Conservation (phyloP, 2,888 invertebrate species). For the Acronicta leporina region DNA sequence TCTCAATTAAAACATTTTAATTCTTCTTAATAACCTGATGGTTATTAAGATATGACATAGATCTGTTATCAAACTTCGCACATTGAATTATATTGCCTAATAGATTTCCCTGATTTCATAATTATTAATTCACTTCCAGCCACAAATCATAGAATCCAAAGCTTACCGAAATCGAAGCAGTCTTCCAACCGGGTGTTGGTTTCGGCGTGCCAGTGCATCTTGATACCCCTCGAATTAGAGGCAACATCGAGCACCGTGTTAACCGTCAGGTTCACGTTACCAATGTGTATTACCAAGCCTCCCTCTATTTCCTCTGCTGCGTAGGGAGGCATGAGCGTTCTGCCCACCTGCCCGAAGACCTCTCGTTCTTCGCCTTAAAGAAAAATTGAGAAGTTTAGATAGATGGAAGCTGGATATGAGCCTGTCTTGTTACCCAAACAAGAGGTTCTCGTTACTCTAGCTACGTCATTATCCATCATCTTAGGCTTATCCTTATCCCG, state of each 20-base stretch:
- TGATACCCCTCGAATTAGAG: constrained; percentile 71
- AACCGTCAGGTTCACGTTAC: constrained; percentile 71
- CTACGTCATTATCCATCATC: too few relatives aligned
- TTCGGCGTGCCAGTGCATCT: constrained; percentile 74
- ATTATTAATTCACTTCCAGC: too few relatives aligned
- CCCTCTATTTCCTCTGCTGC: constrained; percentile 71
- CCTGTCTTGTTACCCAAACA: too few relatives aligned
- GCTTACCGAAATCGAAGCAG: constrained; percentile 83
- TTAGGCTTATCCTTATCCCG: too few relatives aligned
- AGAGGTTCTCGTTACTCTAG: too few relatives aligned
- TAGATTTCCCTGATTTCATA: too few relatives aligned
- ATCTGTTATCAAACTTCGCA: too few relatives aligned
- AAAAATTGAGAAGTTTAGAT: constrained; percentile 10
- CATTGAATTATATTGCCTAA: too few relatives aligned
- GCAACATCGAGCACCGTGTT: constrained; percentile 69
- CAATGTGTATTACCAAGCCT: constrained; percentile 71
- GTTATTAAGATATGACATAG: too few relatives aligned
- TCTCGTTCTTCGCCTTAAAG: constrained; percentile 63
- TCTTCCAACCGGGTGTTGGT: constrained; percentile 77
- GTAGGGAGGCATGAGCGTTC: constrained; percentile 69
- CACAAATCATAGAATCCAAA: neutral
- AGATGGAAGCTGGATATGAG: too few relatives aligned
- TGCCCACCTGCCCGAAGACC: constrained; percentile 75
- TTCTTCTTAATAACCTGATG: too few relatives aligned
- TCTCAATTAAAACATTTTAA: too few relatives aligned